A percentile compares a stretch with the other conserved stretches of the same genome.
phyloP scores from a whole-genome alignment of 2,797 vertebrate genomes.

The Pantherophis alleghaniensis region DNA sequence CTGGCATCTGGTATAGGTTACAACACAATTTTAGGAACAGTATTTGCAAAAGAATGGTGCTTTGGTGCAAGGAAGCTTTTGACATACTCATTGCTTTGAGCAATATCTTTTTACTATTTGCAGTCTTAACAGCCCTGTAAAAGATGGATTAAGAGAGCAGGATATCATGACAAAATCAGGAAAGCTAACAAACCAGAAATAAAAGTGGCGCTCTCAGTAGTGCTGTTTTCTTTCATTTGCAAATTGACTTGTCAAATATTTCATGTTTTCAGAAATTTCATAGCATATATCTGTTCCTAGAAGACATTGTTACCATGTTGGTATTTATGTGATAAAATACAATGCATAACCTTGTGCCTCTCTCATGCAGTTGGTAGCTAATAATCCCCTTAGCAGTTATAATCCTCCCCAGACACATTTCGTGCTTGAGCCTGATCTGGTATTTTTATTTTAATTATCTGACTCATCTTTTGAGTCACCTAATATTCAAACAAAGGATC shows the following conservation, averaged over 20 bases:
- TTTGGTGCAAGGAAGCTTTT: neutral
- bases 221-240: neutral
- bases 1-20: neutral
- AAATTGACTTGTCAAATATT: neutral
- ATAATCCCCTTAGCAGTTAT: conserved; percentile 33
- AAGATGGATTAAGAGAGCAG: neutral
- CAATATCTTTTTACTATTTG: neutral
- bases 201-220: neutral
- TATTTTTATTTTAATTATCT: conserved; percentile 49
- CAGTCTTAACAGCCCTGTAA: neutral
- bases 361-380: conserved; percentile 29
- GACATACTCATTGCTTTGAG: neutral
- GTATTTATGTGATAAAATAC: conserved; percentile 9
- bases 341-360: conserved; percentile 10
- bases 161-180: neutral
- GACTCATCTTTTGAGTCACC: conserved; percentile 30
- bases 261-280: neutral
- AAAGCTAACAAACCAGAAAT: neutral
- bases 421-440: conserved; percentile 26
- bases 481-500: conserved; percentile 17
- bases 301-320: conserved; percentile 10
- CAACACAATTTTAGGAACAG: neutral
- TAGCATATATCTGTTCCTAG: neutral
- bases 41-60: neutral
- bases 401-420: conserved; percentile 18